These are phyloP conservation scores for Gryllus longicercus DNA, from an alignment of 2,888 invertebrate genomes.

Conservation along the genomic window DNA sequence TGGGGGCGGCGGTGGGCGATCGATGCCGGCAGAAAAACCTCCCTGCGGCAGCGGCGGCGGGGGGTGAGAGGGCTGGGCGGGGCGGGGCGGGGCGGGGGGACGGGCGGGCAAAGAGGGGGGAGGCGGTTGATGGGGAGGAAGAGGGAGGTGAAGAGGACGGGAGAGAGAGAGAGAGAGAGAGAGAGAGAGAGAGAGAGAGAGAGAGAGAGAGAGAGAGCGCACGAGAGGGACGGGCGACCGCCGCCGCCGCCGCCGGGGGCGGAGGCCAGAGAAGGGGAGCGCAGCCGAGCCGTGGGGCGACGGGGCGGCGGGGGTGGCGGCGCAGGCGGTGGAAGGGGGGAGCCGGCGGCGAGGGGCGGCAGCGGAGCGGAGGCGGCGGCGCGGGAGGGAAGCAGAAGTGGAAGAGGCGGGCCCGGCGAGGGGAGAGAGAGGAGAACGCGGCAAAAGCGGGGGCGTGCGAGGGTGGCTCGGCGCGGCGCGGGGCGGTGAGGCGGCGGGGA, in stretches of 20 bases:
- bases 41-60: neutral
- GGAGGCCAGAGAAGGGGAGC: constrained; percentile 18
- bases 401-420: neutral
- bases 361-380: neutral
- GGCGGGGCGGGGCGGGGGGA: neutral
- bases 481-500: constrained; percentile 19
- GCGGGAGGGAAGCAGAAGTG: neutral
- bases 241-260: constrained; percentile 21
- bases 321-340: neutral
- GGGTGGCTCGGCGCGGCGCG: neutral
- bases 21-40: constrained; percentile 10
- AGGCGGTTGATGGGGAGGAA: constrained; percentile 22
- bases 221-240: neutral
- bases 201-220: neutral
- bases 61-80: neutral
- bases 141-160: constrained; percentile 19
- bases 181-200: constrained; percentile 22
- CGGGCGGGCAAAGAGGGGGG: neutral
- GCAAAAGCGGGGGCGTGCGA: constrained; percentile 18
- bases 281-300: neutral
- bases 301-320: neutral
- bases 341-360: neutral
- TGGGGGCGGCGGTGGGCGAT: neutral
- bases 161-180: constrained; percentile 22
- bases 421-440: constrained; percentile 23